A percentile compares a stretch with the other conserved stretches of the same genome.
Evolutionary conservation across 2,113 vertebrate genomes (phyloP).

Genomic region (Ia io): DNA sequence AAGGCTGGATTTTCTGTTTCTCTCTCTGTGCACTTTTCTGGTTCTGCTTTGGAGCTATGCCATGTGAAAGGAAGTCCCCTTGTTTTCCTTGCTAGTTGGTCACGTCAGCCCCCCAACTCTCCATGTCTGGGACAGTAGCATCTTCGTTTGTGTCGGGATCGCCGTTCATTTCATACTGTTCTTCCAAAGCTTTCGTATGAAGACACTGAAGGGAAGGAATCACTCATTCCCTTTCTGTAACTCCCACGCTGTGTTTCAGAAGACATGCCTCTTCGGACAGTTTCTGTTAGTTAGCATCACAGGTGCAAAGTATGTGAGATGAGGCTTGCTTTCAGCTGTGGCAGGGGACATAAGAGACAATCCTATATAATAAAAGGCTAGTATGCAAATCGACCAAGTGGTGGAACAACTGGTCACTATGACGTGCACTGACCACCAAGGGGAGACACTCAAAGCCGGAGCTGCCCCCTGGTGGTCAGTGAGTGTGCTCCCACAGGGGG

Average conservation of each 20-base stretch:
- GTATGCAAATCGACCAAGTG: too few relatives aligned
- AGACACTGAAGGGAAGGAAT: background rate
- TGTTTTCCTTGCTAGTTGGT: background rate
- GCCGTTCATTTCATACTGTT: background rate
- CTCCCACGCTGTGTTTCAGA: background rate
- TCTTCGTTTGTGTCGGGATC: background rate
- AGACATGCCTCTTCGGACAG: background rate
- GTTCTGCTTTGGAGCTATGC: background rate
- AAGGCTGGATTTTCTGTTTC: background rate
- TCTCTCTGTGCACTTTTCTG: background rate
- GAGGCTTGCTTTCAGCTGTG: background rate
- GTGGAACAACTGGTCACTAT: too few relatives aligned
- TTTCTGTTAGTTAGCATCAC: background rate
- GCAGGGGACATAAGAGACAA: background rate
- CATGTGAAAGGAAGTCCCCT: background rate
- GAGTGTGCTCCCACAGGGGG: too few relatives aligned
- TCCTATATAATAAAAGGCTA: too few relatives aligned
- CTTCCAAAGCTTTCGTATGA: background rate
- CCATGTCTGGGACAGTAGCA: background rate
- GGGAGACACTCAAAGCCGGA: too few relatives aligned
- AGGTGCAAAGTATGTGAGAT: background rate
- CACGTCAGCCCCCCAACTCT: background rate
- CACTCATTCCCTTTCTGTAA: background rate
- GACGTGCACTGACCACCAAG: too few relatives aligned
- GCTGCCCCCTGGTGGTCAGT: too few relatives aligned